These are phyloP conservation scores for Palloptera scutellata DNA, from an alignment of 2,888 invertebrate species.

Conservation along the genomic window DNA sequence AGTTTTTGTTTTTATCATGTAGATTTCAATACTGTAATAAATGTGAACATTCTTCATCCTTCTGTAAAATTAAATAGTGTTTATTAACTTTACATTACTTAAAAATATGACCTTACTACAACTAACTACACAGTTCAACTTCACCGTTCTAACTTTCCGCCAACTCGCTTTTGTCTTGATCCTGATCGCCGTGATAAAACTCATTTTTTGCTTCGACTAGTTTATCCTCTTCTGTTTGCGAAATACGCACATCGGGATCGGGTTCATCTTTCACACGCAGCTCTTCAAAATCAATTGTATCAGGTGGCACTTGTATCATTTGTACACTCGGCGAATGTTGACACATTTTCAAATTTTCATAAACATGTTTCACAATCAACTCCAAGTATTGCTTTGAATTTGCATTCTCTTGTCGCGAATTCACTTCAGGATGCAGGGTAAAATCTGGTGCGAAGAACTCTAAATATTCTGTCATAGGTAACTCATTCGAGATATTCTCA, in stretches of 20 bases:
- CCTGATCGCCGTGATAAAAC: slow-evolving; percentile 89
- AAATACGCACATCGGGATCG: slow-evolving; percentile 83
- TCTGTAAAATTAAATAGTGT: neutral
- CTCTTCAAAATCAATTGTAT: slow-evolving; percentile 76
- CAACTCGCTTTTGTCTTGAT: slow-evolving; percentile 78
- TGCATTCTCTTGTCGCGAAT: slow-evolving; percentile 86
- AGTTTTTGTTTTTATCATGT: too few relatives aligned
- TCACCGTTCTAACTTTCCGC: slow-evolving; percentile 50
- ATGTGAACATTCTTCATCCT: neutral
- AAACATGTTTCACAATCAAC: slow-evolving; percentile 85
- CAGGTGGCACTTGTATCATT: slow-evolving; percentile 93
- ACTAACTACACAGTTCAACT: neutral
- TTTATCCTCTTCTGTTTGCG: slow-evolving; percentile 81
- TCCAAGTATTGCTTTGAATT: slow-evolving; percentile 96
- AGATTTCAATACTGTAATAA: too few relatives aligned
- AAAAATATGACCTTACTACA: slow-evolving; percentile 7
- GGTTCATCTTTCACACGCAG: slow-evolving; percentile 74
- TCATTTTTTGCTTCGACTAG: slow-evolving; percentile 85
- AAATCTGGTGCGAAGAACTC: slow-evolving; percentile 99
- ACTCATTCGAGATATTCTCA: slow-evolving; percentile 90
- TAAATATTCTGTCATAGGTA: slow-evolving; percentile 95
- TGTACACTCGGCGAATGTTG: slow-evolving; percentile 96
- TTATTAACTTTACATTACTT: too few relatives aligned
- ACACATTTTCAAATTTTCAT: slow-evolving; percentile 92
- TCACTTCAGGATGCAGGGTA: slow-evolving; percentile 91